Evolutionary conservation across 1,140 invertebrate genomes (phyloP).

Genomic region (Calliphora vicina): DNA sequence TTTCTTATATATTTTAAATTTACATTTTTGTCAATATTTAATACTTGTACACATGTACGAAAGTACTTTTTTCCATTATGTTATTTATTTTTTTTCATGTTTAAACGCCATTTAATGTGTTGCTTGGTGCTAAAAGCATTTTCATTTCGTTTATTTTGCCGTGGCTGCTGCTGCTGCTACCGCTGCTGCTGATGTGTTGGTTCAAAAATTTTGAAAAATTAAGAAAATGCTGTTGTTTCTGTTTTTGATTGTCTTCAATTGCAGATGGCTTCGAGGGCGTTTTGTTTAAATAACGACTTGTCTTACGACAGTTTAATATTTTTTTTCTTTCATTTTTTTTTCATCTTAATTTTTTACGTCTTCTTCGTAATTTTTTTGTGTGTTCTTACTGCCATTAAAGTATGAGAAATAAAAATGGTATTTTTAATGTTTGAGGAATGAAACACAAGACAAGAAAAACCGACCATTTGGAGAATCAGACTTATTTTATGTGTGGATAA

Average conservation of each 20-base stretch:
- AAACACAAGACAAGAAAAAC: background rate
- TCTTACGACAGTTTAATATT: background rate
- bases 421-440: background rate
- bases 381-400: background rate
- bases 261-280: conserved; percentile 29
- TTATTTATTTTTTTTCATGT: background rate
- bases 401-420: background rate
- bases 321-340: background rate
- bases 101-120: conserved; percentile 4
- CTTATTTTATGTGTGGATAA: background rate
- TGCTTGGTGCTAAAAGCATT: conserved; percentile 12
- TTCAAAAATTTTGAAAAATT: conserved; percentile 4
- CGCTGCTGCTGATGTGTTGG: background rate
- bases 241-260: conserved; percentile 34
- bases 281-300: conserved; percentile 13
- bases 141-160: conserved; percentile 9
- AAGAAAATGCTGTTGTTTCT: conserved; percentile 15
- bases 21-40: too few relatives aligned
- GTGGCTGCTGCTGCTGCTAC: too few relatives aligned
- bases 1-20: too few relatives aligned
- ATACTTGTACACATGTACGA: too few relatives aligned
- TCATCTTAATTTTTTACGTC: background rate
- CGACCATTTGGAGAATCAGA: background rate
- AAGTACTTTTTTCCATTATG: too few relatives aligned
- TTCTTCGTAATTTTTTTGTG: background rate